phyloP scores from a whole-genome alignment of 2,113 vertebrate species.

The Gymnocephalus cernua region DNA sequence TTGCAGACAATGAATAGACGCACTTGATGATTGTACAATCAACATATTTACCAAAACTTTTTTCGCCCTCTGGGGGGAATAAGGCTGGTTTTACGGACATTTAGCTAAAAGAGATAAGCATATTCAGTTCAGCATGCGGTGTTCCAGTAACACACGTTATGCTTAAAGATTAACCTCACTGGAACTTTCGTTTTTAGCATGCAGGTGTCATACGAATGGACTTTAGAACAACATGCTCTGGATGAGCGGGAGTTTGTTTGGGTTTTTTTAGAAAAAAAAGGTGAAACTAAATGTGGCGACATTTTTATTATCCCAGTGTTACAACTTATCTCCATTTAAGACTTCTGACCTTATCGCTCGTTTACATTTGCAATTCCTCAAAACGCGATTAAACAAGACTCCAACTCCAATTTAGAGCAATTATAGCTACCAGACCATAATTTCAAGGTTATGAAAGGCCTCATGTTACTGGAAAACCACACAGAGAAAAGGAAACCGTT shows the following conservation, averaged over 20 bases:
- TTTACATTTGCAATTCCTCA: neutral
- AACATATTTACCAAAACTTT: neutral
- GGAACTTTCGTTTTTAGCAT: slow-evolving; percentile 12
- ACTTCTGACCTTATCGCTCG: neutral
- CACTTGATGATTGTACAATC: neutral
- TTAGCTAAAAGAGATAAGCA: neutral
- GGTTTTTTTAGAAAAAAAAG: neutral
- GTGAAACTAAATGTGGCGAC: neutral
- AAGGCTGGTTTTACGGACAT: neutral
- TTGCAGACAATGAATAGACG: neutral
- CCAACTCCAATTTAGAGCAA: neutral
- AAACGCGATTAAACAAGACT: neutral
- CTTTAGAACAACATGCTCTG: slow-evolving; percentile 9
- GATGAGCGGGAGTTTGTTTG: neutral
- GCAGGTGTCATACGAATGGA: neutral
- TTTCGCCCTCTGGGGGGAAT: neutral
- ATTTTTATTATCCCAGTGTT: neutral
- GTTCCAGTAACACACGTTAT: neutral
- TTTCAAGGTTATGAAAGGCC: neutral
- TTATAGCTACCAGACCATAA: neutral
- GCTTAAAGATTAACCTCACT: slow-evolving; percentile 14
- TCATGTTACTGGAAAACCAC: neutral
- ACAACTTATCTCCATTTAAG: neutral
- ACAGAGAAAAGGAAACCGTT: neutral
- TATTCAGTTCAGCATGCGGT: neutral